A percentile compares a stretch with the other conserved stretches of the same genome.
These are phyloP conservation scores for Gallinago nigripennis DNA, from an alignment of 2,797 vertebrate genomes.

Conservation along the genomic window DNA sequence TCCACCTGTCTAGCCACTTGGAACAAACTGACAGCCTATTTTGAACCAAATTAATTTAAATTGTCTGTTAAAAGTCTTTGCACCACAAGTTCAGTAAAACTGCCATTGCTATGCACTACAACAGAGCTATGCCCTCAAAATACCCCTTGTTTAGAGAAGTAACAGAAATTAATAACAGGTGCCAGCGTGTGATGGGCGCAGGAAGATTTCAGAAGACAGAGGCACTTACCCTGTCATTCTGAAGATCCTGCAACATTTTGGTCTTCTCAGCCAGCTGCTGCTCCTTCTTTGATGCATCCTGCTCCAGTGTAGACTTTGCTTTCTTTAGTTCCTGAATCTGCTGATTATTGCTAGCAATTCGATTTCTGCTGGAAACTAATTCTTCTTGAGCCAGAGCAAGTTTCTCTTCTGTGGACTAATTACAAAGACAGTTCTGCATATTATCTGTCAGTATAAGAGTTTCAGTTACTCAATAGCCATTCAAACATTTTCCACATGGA, in stretches of 20 bases:
- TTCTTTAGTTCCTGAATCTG: slow-evolving; percentile 87
- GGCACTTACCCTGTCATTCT: slow-evolving; percentile 86
- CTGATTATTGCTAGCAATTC: slow-evolving; percentile 83
- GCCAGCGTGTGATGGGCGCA: not conserved
- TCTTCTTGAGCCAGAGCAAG: slow-evolving; percentile 90
- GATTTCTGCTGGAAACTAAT: slow-evolving; percentile 86
- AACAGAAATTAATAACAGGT: not conserved
- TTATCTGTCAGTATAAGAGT: not conserved
- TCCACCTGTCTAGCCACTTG: not conserved
- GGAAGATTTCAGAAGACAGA: not conserved
- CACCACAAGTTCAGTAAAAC: not conserved
- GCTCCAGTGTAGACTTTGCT: slow-evolving; percentile 76
- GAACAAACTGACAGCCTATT: not conserved
- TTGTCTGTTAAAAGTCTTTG: not conserved
- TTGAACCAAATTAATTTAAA: not conserved
- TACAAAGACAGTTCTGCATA: slow-evolving; percentile 41
- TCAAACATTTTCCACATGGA: not conserved
- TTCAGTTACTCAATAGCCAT: not conserved
- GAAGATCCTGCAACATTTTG: slow-evolving; percentile 80
- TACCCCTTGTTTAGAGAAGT: not conserved
- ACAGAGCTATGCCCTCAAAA: not conserved
- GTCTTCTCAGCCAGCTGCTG: slow-evolving; percentile 83
- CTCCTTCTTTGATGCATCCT: slow-evolving; percentile 81
- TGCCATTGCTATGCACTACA: not conserved
- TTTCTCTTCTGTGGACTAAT: slow-evolving; percentile 89